A percentile compares a stretch with the other conserved stretches of the same genome.
Conservation (phyloP, 2,888 invertebrate genomes). For the Ichneumoninae sp. region DNA sequence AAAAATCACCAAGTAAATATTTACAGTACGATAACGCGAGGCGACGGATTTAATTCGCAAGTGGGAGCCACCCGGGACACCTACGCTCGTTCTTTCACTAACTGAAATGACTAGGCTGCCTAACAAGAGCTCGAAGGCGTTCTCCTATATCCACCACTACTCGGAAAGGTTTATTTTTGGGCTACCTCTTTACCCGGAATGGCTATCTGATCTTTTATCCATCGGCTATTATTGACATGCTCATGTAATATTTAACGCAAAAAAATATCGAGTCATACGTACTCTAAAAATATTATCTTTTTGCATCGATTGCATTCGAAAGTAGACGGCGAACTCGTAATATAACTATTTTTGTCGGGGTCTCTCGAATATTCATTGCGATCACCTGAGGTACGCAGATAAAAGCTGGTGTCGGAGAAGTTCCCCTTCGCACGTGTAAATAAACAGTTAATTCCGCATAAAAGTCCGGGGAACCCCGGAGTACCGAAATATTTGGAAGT, state of each 20-base stretch:
- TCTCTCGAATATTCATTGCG: background rate
- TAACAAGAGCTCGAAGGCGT: conserved; percentile 49
- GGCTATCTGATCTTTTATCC: conserved; percentile 68
- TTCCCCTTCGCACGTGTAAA: background rate
- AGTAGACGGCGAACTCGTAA: conserved; percentile 29
- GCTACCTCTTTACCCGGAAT: conserved; percentile 69
- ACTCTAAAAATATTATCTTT: conserved; percentile 1
- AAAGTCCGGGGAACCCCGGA: background rate
- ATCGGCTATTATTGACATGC: conserved; percentile 72
- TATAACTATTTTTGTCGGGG: conserved; percentile 16
- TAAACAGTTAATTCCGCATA: background rate
- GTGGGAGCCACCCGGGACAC: background rate
- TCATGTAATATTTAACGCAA: conserved; percentile 76
- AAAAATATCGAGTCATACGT: conserved; percentile 18
- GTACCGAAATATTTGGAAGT: background rate
- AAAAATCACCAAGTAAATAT: background rate
- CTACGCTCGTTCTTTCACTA: conserved; percentile 66
- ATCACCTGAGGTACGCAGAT: background rate
- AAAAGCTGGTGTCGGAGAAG: background rate
- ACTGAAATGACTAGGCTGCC: conserved; percentile 67
- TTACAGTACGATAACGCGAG: conserved; percentile 9
- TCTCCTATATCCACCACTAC: conserved; percentile 67
- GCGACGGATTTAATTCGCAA: conserved; percentile 35
- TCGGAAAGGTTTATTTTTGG: conserved; percentile 73
- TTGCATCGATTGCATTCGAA: conserved; percentile 32